Evolutionary conservation across 2,113 vertebrate species (phyloP).

Genomic region (Tachuris rubrigastra): DNA sequence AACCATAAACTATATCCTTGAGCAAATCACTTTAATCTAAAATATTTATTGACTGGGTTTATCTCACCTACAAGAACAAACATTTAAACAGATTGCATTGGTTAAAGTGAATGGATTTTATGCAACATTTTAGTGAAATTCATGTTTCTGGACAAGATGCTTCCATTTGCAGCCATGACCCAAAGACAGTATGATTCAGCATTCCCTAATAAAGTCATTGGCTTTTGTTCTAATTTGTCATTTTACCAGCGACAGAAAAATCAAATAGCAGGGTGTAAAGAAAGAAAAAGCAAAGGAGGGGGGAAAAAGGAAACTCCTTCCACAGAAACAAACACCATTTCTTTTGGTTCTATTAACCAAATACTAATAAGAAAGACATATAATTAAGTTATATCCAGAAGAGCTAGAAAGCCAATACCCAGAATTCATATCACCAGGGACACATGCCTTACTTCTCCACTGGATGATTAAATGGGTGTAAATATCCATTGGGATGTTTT

Average conservation of each 20-base stretch:
- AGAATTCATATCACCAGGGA: neutral
- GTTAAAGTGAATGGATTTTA: neutral
- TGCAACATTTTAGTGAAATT: neutral
- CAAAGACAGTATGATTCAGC: neutral
- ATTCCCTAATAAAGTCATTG: neutral
- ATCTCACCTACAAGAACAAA: neutral
- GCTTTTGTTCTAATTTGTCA: neutral
- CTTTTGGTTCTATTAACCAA: neutral
- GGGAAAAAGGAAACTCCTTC: neutral
- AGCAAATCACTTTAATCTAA: neutral
- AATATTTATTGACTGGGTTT: neutral
- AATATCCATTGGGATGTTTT: neutral
- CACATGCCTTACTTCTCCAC: neutral
- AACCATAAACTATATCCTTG: neutral
- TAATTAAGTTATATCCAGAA: neutral
- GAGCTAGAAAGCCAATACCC: neutral
- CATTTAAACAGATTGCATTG: neutral
- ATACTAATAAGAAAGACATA: neutral
- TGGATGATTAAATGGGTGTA: neutral
- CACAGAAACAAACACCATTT: neutral
- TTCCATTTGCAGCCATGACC: neutral
- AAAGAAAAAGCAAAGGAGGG: neutral
- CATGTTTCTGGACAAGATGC: neutral
- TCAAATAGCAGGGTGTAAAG: neutral
- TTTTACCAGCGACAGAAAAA: neutral